Conservation (phyloP, 2,797 vertebrate genomes). For the Crenichthys baileyi region DNA sequence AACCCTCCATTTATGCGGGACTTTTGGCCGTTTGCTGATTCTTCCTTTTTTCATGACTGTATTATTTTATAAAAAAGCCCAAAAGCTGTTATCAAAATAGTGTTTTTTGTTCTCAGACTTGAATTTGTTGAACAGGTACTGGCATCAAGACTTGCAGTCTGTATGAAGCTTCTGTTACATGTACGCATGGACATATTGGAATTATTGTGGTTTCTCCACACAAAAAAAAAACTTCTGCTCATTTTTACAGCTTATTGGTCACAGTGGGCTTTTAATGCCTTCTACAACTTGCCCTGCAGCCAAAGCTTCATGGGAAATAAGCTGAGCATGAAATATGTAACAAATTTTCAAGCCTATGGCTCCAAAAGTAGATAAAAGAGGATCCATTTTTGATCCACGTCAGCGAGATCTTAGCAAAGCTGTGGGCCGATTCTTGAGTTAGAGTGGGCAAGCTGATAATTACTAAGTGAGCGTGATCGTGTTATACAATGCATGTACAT, state of each 20-base stretch:
- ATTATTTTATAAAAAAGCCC: neutral
- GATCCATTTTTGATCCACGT: constrained; percentile 72
- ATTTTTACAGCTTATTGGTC: constrained; percentile 69
- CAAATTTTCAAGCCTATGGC: constrained; percentile 57
- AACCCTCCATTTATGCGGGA: neutral
- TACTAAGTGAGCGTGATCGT: constrained; percentile 56
- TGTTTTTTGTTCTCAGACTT: neutral
- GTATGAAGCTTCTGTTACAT: constrained; percentile 35
- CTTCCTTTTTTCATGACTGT: constrained; percentile 12
- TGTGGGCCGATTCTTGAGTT: constrained; percentile 67
- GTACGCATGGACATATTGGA: constrained; percentile 17
- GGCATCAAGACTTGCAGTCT: constrained; percentile 12
- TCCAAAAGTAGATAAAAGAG: constrained; percentile 73
- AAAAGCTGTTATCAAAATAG: neutral
- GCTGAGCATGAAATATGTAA: constrained; percentile 68
- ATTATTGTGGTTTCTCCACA: constrained; percentile 46
- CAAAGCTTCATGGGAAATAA: constrained; percentile 72
- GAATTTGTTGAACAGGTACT: neutral
- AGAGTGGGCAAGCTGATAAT: constrained; percentile 55
- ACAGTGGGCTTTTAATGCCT: constrained; percentile 68
- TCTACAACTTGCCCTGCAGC: constrained; percentile 63
- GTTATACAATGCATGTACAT: constrained; percentile 60
- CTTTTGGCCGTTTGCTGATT: neutral
- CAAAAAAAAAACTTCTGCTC: constrained; percentile 58
- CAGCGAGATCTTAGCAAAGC: constrained; percentile 69